Evolutionary conservation across 2,888 invertebrate species (phyloP), one percentile per base, ranked within the genome.

Genomic region (Mermis nigrescens): DNA sequence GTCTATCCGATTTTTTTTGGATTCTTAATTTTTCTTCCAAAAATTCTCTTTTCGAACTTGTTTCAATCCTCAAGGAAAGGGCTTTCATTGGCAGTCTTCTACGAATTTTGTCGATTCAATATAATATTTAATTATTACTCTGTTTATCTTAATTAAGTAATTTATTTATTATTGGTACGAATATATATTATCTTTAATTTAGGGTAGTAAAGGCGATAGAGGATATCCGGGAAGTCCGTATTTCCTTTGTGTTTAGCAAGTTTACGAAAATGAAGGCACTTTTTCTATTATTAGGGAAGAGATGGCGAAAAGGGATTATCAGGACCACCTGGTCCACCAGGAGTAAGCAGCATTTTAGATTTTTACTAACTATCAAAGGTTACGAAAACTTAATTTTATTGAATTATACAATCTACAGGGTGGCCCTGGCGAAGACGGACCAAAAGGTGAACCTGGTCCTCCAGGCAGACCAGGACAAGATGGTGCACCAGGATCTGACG

Each of bases 321-420:
- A 38, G 71, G 71, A 57, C 69, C 69, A 51, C 67, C 66, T 38
- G 70, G 69, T 56, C 64, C 67, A 62, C 66, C 66, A 60, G 69
- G 68, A 64, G 60, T 60, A 60, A 58, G 60, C 19, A 32, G 57
- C 46, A 3, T 12, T 54, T 26, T 26, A 26, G 7, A 19, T 38
- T 38, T 7, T 38, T 38, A n/a, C n/a, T n/a, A n/a, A n/a, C n/a
- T n/a, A n/a, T n/a, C n/a, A n/a, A n/a, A n/a, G n/a, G n/a, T n/a
- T n/a, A n/a, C n/a, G n/a, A n/a, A 24, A 48, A 48, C 24, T 12
- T n/a, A 48, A 24, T 24, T 48, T 48, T 12, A 26, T 32, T 4
- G 22, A 7, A 55, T 3, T 29, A 22, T 46, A 28, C 24, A 32
- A 19, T 46, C n/a, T 27, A 54, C 38, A 58, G 45, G 71, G 70